These are phyloP conservation scores for Gallirallus australis DNA, from an alignment of 2,797 vertebrate species.

Conservation along the genomic window DNA sequence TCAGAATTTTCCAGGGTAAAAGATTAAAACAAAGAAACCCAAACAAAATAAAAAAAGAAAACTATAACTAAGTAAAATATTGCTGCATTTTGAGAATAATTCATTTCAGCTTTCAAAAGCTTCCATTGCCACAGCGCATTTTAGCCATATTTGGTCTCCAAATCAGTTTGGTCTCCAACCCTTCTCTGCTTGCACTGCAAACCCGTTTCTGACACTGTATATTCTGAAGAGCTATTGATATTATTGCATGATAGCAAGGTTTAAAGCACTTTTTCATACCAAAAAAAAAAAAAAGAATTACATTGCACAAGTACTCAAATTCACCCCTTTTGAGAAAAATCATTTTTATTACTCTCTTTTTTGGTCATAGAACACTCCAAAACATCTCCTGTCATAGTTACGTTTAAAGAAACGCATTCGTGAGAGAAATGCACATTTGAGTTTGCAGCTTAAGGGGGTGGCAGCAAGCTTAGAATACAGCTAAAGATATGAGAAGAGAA, in stretches of 20 bases:
- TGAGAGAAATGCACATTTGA: neutral
- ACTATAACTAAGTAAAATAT: neutral
- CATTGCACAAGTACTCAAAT: neutral
- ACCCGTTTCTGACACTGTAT: neutral
- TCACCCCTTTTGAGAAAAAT: neutral
- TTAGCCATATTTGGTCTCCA: neutral
- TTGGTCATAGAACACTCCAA: neutral
- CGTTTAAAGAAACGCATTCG: neutral
- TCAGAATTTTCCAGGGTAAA: neutral
- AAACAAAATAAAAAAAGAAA: neutral
- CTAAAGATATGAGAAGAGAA: neutral
- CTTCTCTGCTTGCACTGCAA: neutral
- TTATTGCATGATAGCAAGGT: neutral
- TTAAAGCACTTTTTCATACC: neutral
- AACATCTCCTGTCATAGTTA: neutral
- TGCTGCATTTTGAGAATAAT: neutral
- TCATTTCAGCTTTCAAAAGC: neutral
- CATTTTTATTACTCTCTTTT: neutral
- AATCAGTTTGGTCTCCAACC: neutral
- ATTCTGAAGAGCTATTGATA: neutral
- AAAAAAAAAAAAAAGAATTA: neutral
- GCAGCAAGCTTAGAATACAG: neutral
- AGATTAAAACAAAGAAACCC: neutral
- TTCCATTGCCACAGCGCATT: neutral
- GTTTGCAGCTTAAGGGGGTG: neutral